Conservation (phyloP, 2,888 invertebrate genomes). For the Mallateleia sp. region DNA sequence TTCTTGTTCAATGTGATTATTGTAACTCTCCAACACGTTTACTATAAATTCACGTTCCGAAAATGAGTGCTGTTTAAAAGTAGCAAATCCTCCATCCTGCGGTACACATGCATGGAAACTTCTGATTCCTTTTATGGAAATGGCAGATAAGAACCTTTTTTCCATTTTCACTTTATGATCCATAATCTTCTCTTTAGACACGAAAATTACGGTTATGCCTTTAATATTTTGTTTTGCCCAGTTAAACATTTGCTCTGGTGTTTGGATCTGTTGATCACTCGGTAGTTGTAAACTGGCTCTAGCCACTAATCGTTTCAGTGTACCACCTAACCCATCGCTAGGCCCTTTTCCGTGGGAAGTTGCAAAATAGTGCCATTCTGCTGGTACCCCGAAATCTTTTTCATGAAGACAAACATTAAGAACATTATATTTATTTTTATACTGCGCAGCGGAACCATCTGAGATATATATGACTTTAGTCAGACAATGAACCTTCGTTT, state of each 20-base stretch:
- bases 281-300: conserved; percentile 67
- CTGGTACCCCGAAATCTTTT: conserved; percentile 54
- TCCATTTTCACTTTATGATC: conserved; percentile 23
- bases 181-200: neutral
- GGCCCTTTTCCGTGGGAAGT: conserved; percentile 72
- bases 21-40: conserved; percentile 11
- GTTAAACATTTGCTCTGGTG: too few relatives aligned
- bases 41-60: conserved; percentile 8
- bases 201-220: conserved; percentile 12
- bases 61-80: conserved; percentile 39
- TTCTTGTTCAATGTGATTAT: conserved; percentile 32
- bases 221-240: too few relatives aligned
- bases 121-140: conserved; percentile 52
- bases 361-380: conserved; percentile 75
- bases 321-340: conserved; percentile 74
- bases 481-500: too few relatives aligned
- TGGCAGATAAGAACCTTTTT: conserved; percentile 52
- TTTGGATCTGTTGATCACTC: too few relatives aligned
- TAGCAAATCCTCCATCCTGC: conserved; percentile 25
- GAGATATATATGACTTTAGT: conserved; percentile 49
- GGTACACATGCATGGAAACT: conserved; percentile 58
- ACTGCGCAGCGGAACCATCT: conserved; percentile 68
- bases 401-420: conserved; percentile 65
- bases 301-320: conserved; percentile 67
- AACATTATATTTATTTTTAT: conserved; percentile 68